phyloP scores from a whole-genome alignment of 2,888 invertebrate genomes.

The Leucophenga montana region DNA sequence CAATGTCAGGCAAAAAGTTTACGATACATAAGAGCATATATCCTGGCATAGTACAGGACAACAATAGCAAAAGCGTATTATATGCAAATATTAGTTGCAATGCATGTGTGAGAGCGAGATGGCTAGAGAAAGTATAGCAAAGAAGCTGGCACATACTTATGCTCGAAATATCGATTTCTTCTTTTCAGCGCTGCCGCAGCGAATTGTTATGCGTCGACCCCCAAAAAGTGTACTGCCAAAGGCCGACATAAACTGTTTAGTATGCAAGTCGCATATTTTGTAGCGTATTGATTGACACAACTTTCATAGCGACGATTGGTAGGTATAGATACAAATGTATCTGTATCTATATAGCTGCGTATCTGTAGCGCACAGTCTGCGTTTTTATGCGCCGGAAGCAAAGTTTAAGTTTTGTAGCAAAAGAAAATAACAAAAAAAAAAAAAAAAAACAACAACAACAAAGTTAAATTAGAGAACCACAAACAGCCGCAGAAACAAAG shows the following conservation, averaged over 20 bases:
- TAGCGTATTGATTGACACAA: slow-evolving; percentile 71
- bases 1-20: slow-evolving; percentile 42
- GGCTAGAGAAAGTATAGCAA: slow-evolving; percentile 3
- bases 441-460: not conserved
- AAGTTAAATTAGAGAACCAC: slow-evolving; percentile 25
- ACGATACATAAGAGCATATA: not conserved
- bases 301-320: slow-evolving; percentile 54
- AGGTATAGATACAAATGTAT: not conserved
- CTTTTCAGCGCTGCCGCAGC: not conserved
- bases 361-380: slow-evolving; percentile 26
- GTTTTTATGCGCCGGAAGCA: slow-evolving; percentile 64
- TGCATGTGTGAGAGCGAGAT: not conserved
- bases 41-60: not conserved
- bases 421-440: not conserved
- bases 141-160: slow-evolving; percentile 21
- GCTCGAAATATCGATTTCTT: slow-evolving; percentile 17
- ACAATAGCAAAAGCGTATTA: slow-evolving; percentile 15
- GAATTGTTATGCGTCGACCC: slow-evolving; percentile 24
- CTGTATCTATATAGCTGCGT: not conserved
- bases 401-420: slow-evolving; percentile 44
- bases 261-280: slow-evolving; percentile 65
- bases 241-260: slow-evolving; percentile 53
- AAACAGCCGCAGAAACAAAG: not conserved
- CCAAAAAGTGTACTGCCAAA: slow-evolving; percentile 23
- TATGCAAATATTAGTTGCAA: slow-evolving; percentile 29